phyloP scores from a whole-genome alignment of 2,797 vertebrate genomes.

The Masticophis lateralis region DNA sequence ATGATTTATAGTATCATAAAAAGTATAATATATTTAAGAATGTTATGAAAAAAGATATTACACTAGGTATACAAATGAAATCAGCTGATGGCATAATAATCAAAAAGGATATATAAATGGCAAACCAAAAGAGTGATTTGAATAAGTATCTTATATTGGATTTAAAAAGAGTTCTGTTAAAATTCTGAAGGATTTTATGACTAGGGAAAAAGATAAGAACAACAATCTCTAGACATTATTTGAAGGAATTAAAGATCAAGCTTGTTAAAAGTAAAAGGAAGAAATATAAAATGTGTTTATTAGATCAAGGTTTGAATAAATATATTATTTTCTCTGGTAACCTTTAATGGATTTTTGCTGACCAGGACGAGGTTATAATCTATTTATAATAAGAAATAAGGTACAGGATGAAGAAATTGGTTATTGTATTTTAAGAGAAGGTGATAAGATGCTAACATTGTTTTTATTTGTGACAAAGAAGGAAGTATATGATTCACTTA shows the following conservation, averaged over 20 bases:
- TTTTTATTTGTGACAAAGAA: neutral
- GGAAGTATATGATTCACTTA: neutral
- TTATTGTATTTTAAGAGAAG: neutral
- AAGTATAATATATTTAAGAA: neutral
- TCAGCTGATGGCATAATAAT: neutral
- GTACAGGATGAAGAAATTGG: neutral
- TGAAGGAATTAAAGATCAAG: neutral
- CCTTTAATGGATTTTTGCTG: neutral
- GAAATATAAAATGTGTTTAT: neutral
- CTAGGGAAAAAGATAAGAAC: neutral
- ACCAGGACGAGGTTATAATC: neutral
- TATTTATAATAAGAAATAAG: neutral
- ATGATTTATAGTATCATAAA: neutral
- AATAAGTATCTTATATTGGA: neutral
- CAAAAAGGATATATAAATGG: neutral
- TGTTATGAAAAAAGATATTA: neutral
- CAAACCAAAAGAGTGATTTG: neutral
- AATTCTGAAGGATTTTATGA: neutral
- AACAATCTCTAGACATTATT: neutral
- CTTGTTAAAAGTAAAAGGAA: neutral
- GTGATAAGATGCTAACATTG: neutral
- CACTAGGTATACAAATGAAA: neutral
- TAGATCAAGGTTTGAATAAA: neutral
- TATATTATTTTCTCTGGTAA: neutral
- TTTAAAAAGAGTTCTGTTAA: neutral